Percentiles rank a stretch among this genome's conserved stretches.
Conservation (phyloP, 2,888 invertebrate species). For the Tetranychus truncatus region DNA sequence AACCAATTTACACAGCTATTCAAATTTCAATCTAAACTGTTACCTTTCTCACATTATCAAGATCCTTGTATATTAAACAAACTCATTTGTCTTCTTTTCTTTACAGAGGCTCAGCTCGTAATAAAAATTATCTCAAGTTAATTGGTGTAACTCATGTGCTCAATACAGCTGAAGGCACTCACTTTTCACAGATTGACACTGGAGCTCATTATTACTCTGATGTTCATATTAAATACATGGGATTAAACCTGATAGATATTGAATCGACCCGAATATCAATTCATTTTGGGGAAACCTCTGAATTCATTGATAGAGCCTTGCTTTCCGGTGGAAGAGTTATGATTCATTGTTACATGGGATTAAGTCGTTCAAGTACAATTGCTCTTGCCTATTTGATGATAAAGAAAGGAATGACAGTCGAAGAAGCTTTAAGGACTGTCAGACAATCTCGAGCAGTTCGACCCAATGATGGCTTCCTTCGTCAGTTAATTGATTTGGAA, state of each 20-base stretch:
- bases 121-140: conserved; percentile 49
- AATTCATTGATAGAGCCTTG: conserved; percentile 61
- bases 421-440: conserved; percentile 51
- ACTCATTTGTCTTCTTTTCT: neutral
- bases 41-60: neutral
- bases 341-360: conserved; percentile 61
- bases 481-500: conserved; percentile 50
- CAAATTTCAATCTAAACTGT: neutral
- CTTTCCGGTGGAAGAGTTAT: conserved; percentile 53
- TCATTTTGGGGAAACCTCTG: conserved; percentile 57
- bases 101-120: conserved; percentile 53
- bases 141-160: conserved; percentile 69
- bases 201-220: conserved; percentile 53
- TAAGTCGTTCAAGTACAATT: conserved; percentile 62
- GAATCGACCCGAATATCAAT: conserved; percentile 57
- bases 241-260: conserved; percentile 58
- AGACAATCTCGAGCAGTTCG: conserved; percentile 51
- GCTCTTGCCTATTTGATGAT: conserved; percentile 64
- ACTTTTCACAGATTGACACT: conserved; percentile 58
- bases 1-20: no score
- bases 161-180: conserved; percentile 55
- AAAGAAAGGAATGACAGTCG: conserved; percentile 50
- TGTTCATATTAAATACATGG: conserved; percentile 52
- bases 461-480: conserved; percentile 61
- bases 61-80: neutral